These are phyloP conservation scores for Ormyrus thymus DNA, from an alignment of 2,888 invertebrate genomes.

Conservation along the genomic window DNA sequence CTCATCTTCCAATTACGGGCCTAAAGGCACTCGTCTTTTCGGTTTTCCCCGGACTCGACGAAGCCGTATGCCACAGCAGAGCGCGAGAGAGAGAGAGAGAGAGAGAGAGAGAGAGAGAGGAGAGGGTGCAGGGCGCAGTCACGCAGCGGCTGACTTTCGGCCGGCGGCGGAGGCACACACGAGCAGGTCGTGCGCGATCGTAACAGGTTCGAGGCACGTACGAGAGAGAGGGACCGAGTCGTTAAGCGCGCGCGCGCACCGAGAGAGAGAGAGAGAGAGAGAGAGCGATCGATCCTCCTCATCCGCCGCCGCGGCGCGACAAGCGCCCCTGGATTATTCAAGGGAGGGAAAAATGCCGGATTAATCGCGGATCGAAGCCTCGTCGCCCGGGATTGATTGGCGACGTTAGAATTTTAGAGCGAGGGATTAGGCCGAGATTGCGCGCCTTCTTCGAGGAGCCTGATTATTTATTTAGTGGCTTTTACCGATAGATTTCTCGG, in stretches of 20 bases:
- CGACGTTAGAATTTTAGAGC: no score
- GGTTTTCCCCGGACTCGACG: no score
- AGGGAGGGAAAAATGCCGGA: no score
- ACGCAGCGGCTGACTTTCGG: slow-evolving; percentile 44
- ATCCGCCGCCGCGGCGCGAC: background rate
- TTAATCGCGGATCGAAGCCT: no score
- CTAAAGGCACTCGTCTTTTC: no score
- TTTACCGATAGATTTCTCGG: no score
- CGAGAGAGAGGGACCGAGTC: slow-evolving; percentile 27
- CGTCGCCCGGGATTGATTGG: no score
- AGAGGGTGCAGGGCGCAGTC: slow-evolving; percentile 20
- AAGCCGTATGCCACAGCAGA: no score
- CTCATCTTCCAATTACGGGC: background rate
- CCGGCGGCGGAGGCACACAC: slow-evolving; percentile 27
- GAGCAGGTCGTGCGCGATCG: slow-evolving; percentile 34
- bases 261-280: background rate
- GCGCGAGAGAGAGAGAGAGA: background rate
- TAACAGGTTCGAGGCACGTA: slow-evolving; percentile 34
- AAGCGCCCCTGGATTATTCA: background rate
- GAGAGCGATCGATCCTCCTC: slow-evolving; percentile 51
- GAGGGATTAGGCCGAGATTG: no score
- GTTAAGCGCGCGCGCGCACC: slow-evolving; percentile 41
- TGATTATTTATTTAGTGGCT: no score
- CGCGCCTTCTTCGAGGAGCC: no score
- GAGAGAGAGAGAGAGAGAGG: background rate